Evolutionary conservation across 2,797 vertebrate species (phyloP).

Genomic region (Falco columbarius): DNA sequence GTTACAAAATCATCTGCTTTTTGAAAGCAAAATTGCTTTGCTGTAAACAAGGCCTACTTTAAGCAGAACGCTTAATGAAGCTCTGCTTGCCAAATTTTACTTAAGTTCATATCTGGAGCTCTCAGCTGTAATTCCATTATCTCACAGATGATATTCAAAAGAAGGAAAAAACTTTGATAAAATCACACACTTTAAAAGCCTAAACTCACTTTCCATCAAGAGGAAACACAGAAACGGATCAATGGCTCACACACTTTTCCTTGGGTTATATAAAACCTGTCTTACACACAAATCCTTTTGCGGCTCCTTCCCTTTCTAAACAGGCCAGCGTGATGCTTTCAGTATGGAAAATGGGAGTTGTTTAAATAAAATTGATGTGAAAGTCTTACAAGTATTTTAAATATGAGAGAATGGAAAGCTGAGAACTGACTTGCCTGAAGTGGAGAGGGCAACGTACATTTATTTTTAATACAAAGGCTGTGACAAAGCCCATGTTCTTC

Average conservation of each 20-base stretch:
- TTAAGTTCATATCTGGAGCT: not conserved
- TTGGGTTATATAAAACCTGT: not conserved
- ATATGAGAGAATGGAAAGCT: not conserved
- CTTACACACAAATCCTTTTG: not conserved
- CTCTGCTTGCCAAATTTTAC: not conserved
- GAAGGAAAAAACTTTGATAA: not conserved
- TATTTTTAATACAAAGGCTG: not conserved
- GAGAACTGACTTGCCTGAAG: not conserved
- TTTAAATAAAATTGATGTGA: not conserved
- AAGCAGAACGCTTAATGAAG: not conserved
- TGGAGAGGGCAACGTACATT: accelerated
- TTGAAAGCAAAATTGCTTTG: not conserved
- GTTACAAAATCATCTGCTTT: not conserved
- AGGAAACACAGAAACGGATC: not conserved
- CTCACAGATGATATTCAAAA: not conserved
- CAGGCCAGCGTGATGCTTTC: not conserved
- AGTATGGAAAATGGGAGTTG: not conserved
- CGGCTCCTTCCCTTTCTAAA: not conserved
- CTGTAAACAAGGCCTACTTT: not conserved
- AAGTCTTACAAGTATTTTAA: not conserved
- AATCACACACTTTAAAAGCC: not conserved
- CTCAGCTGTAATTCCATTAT: not conserved
- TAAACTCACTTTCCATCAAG: not conserved
- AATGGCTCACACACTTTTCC: not conserved
- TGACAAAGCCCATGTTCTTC: not conserved